These are phyloP conservation scores for Xestia sexstrigata DNA, from an alignment of 2,888 invertebrate species.

Conservation along the genomic window DNA sequence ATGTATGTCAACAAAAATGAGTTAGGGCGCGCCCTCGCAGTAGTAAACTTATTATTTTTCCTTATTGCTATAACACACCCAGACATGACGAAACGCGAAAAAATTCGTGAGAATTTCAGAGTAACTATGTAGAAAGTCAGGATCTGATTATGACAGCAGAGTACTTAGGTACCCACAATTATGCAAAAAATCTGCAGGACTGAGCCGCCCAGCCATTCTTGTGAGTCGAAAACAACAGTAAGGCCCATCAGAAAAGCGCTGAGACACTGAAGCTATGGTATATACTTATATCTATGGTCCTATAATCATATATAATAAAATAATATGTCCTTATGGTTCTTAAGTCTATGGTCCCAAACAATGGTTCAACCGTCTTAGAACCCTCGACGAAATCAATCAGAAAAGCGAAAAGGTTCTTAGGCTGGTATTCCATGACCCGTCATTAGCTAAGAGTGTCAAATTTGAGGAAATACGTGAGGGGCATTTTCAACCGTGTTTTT, in stretches of 20 bases:
- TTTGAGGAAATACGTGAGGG: too few relatives aligned
- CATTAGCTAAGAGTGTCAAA: too few relatives aligned
- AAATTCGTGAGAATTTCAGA: conserved; percentile 47
- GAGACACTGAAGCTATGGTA: not conserved
- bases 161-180: conserved; percentile 76
- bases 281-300: too few relatives aligned
- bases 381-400: not conserved
- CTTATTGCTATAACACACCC: conserved; percentile 46
- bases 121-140: conserved; percentile 4
- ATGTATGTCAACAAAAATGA: conserved; percentile 48
- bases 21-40: conserved; percentile 31
- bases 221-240: not conserved
- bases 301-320: too few relatives aligned
- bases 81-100: conserved; percentile 23
- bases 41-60: conserved; percentile 45
- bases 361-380: not conserved
- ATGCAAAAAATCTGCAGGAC: not conserved
- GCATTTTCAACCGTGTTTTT: too few relatives aligned
- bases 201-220: not conserved
- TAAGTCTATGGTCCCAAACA: not conserved
- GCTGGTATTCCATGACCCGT: too few relatives aligned
- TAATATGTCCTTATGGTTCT: too few relatives aligned
- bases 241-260: not conserved
- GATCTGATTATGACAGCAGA: conserved; percentile 12
- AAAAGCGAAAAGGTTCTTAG: not conserved